phyloP scores from a whole-genome alignment of 2,113 vertebrate species.

The Chloroceryle aenea region DNA sequence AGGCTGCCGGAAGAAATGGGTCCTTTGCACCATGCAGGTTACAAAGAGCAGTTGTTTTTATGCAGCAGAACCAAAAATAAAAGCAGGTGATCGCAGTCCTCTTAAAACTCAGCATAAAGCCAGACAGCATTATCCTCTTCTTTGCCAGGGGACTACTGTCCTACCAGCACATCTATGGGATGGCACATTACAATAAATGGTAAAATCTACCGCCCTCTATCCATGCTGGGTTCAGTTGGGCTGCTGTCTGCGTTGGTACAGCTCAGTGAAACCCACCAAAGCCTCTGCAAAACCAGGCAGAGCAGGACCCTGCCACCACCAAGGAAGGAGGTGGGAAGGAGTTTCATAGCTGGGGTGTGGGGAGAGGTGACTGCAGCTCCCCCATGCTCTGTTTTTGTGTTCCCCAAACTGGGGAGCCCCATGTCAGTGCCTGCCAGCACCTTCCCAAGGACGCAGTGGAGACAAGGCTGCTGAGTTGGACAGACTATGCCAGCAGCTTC shows the following conservation, averaged over 20 bases:
- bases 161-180: not conserved
- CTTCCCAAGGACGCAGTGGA: not conserved
- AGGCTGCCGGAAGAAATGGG: not conserved
- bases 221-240: not conserved
- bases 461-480: not conserved
- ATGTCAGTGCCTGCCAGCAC: fast-evolving
- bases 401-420: not conserved
- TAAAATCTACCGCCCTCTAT: not conserved
- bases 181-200: fast-evolving
- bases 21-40: not conserved
- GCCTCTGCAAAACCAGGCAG: not conserved
- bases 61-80: slow-evolving; percentile 8
- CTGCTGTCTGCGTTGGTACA: not conserved
- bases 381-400: fast-evolving
- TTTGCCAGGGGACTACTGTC: not conserved
- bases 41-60: slow-evolving; percentile 18
- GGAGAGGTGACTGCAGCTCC: not conserved
- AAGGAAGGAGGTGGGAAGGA: not conserved
- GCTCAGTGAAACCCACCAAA: not conserved
- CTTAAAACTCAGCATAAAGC: not conserved
- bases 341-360: not conserved
- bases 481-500: not conserved
- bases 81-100: not conserved
- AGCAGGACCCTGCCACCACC: fast-evolving
- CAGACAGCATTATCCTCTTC: not conserved